Percentiles rank a stretch among this genome's conserved stretches.
These are phyloP conservation scores for Periophthalmodon schlosseri DNA, from an alignment of 2,113 vertebrate species.

Conservation along the genomic window DNA sequence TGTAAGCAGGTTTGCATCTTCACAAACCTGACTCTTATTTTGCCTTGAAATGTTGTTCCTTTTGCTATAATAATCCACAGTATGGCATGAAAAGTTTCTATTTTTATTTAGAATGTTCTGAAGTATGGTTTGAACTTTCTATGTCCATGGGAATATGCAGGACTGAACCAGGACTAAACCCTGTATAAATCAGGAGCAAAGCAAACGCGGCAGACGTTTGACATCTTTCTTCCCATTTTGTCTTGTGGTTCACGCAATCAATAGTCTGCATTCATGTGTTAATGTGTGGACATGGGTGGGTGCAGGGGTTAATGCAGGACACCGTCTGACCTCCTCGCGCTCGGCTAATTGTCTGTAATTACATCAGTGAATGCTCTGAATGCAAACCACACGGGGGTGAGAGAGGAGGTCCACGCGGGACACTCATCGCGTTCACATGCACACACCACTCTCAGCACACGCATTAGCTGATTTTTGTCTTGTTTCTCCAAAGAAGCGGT, in stretches of 20 bases:
- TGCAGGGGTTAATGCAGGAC: neutral
- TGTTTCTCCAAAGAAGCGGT: neutral
- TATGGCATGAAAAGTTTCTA: too few species aligned
- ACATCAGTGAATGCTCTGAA: neutral
- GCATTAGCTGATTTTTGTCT: neutral
- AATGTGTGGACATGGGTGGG: neutral
- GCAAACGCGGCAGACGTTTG: neutral
- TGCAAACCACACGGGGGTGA: neutral
- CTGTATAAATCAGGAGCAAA: neutral
- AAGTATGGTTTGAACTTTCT: neutral
- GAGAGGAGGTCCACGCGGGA: neutral
- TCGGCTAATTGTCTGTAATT: slow-evolving; percentile 1
- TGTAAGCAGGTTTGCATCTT: too few species aligned
- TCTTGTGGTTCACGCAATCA: neutral
- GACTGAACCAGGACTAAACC: neutral
- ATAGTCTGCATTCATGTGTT: neutral
- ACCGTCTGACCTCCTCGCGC: neutral
- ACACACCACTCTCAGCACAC: neutral
- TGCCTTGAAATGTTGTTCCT: too few species aligned
- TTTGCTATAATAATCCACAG: too few species aligned
- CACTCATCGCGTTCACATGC: neutral
- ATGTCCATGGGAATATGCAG: too few species aligned
- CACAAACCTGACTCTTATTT: too few species aligned
- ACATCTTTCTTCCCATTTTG: neutral
- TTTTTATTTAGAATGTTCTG: too few species aligned